phyloP scores from a whole-genome alignment of 2,888 invertebrate genomes.

The Periphyllus acericola region DNA sequence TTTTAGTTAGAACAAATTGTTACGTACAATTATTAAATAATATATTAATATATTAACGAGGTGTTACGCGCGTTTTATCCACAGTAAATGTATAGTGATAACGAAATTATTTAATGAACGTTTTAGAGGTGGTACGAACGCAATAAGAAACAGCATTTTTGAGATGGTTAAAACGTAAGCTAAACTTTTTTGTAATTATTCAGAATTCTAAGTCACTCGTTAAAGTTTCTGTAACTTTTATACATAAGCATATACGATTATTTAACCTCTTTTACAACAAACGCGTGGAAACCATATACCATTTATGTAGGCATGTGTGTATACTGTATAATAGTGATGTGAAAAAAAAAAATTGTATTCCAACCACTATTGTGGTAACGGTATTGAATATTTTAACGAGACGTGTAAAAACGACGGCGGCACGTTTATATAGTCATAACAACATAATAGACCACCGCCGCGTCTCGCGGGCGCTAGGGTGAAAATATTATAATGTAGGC shows the following conservation, averaged over 20 bases:
- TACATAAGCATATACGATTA: background rate
- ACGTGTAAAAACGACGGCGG: background rate
- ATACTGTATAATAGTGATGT: background rate
- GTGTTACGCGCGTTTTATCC: background rate
- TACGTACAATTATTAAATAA: too few relatives aligned
- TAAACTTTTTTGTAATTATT: background rate
- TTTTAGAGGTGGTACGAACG: background rate
- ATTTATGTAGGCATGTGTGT: background rate
- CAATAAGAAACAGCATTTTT: background rate
- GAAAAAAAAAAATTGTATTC: background rate
- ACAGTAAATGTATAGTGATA: background rate
- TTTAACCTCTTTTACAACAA: background rate
- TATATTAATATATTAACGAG: too few relatives aligned
- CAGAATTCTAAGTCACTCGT: conserved; percentile 3
- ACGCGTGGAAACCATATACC: background rate
- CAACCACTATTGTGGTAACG: background rate
- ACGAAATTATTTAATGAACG: background rate
- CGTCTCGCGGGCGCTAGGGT: background rate
- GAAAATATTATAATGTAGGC: background rate
- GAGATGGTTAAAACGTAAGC: background rate
- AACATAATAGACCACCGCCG: background rate
- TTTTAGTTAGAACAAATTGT: too few relatives aligned
- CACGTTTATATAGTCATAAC: background rate
- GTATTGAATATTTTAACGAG: background rate
- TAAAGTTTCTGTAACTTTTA: background rate